Evolutionary conservation across 2,113 vertebrate species (phyloP).

Genomic region (Psilopogon haemacephalus): DNA sequence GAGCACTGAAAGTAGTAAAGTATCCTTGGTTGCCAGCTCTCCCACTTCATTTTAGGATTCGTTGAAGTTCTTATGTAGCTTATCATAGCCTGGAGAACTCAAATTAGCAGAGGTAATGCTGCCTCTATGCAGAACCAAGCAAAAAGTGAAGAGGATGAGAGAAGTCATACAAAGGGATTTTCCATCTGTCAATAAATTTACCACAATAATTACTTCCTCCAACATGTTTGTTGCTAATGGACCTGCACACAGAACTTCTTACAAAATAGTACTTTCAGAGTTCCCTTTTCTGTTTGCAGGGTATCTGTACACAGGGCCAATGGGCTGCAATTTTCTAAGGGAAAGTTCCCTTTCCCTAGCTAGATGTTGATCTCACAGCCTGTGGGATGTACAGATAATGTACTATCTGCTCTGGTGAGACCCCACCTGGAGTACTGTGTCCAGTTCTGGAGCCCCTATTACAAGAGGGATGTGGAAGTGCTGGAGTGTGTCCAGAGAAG

Average conservation of each 20-base stretch:
- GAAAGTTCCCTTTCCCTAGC: background rate
- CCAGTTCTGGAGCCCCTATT: no score
- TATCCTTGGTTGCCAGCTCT: background rate
- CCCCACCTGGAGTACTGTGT: no score
- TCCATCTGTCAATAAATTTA: slow-evolving; percentile 62
- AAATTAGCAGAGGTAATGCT: background rate
- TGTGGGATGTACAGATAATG: background rate
- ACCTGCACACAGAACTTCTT: slow-evolving; percentile 2
- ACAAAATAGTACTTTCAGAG: background rate
- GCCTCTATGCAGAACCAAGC: background rate
- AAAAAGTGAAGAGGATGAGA: slow-evolving; percentile 51
- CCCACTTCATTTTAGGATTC: background rate
- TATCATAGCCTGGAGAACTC: background rate
- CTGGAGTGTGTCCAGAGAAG: no score
- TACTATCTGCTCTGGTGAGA: no score
- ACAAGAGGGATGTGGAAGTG: no score
- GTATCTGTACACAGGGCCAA: background rate
- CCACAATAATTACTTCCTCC: slow-evolving; percentile 56
- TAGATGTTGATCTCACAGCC: background rate
- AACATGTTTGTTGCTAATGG: background rate
- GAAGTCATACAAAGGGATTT: slow-evolving; percentile 61
- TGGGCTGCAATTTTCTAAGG: background rate
- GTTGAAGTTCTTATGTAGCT: background rate
- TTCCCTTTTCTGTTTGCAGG: slow-evolving; percentile 6
- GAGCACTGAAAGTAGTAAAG: no score